Conservation (phyloP, 2,797 vertebrate species). For the Hydrocynus forskahlii region DNA sequence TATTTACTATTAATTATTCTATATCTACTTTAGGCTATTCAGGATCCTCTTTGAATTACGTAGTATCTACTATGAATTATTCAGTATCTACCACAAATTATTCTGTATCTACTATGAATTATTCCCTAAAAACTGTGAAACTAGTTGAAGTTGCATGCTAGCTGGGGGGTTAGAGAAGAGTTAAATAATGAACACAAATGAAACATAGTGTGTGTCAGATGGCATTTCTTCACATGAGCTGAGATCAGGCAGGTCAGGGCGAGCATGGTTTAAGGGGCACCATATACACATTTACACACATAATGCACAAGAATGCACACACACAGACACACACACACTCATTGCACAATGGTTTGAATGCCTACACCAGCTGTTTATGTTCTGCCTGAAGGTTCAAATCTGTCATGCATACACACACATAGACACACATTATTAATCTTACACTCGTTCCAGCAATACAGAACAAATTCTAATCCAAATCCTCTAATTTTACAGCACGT, state of each 20-base stretch:
- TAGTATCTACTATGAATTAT: too few relatives aligned
- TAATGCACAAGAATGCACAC: background rate
- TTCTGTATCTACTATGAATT: too few relatives aligned
- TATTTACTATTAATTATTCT: too few relatives aligned
- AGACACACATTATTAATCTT: background rate
- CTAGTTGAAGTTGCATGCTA: too few relatives aligned
- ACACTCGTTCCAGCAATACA: background rate
- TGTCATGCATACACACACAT: background rate
- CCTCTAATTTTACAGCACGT: background rate
- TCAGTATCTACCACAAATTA: too few relatives aligned
- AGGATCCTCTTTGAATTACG: too few relatives aligned
- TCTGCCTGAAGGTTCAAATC: background rate
- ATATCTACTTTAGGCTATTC: too few relatives aligned
- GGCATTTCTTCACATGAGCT: background rate
- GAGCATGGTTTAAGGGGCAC: conserved; percentile 10
- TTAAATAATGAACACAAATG: too few relatives aligned
- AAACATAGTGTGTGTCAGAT: background rate
- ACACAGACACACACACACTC: background rate
- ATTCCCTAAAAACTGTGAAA: too few relatives aligned
- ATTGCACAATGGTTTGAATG: background rate
- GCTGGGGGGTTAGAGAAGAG: too few relatives aligned
- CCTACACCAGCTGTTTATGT: background rate
- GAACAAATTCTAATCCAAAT: background rate
- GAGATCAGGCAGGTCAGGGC: conserved; percentile 30
- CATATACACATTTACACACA: background rate